Conservation (phyloP, 2,113 vertebrate genomes). For the Gambusia holbrooki region DNA sequence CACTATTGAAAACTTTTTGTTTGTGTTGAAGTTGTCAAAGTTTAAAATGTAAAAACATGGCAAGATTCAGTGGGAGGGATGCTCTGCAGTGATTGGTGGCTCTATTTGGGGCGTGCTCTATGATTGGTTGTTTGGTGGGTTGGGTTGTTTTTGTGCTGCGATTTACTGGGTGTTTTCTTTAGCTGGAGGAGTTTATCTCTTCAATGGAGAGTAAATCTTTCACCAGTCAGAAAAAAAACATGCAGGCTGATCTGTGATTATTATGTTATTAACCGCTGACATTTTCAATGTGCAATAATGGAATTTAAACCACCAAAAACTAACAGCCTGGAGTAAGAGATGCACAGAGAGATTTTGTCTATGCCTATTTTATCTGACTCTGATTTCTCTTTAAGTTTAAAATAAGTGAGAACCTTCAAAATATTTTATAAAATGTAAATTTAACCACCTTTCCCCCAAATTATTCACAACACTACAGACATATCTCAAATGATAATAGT, state of each 20-base stretch:
- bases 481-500: not conserved
- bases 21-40: not conserved
- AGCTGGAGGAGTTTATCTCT: not conserved
- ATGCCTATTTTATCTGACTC: not conserved
- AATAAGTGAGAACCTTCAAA: not conserved
- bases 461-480: not conserved
- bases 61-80: not conserved
- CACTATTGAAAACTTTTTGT: no score
- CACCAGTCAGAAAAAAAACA: not conserved
- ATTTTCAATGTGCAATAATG: not conserved
- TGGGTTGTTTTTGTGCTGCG: not conserved
- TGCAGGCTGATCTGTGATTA: not conserved
- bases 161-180: not conserved
- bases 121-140: conserved; percentile 2
- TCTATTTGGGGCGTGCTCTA: not conserved
- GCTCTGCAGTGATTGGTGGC: conserved; percentile 1
- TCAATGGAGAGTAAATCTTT: no score
- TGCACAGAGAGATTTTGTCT: no score
- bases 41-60: not conserved
- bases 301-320: not conserved
- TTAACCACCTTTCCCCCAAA: not conserved
- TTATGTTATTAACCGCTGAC: not conserved
- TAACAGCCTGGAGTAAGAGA: not conserved
- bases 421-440: not conserved
- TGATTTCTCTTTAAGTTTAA: not conserved